Conservation (phyloP, 2,113 vertebrate genomes). For the Prolemur simus region DNA sequence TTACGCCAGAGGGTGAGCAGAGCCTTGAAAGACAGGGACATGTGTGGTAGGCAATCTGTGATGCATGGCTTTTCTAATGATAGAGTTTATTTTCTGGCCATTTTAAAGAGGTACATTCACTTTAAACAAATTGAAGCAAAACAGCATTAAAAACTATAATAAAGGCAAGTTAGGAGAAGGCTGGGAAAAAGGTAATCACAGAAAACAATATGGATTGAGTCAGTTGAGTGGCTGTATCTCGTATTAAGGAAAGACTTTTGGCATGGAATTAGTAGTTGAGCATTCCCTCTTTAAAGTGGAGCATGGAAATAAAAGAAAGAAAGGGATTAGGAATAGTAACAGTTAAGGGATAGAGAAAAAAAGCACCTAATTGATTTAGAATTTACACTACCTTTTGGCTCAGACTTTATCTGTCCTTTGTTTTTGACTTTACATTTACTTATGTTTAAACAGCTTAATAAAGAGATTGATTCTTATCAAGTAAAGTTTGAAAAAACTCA, state of each 20-base stretch:
- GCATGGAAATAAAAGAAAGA: neutral
- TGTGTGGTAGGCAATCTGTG: neutral
- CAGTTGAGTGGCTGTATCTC: neutral
- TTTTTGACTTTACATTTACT: neutral
- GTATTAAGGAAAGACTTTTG: conserved; percentile 44
- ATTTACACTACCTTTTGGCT: neutral
- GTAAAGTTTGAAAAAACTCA: neutral
- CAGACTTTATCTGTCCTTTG: neutral
- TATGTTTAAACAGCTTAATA: conserved; percentile 42
- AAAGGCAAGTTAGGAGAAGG: conserved; percentile 19
- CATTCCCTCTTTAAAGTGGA: conserved; percentile 40
- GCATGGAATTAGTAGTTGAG: conserved; percentile 17
- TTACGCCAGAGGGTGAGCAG: neutral
- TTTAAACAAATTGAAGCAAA: conserved; percentile 46
- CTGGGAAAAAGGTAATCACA: conserved; percentile 28
- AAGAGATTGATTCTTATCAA: conserved; percentile 37
- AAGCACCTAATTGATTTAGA: neutral
- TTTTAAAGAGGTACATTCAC: neutral
- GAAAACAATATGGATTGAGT: neutral
- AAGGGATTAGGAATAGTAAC: neutral
- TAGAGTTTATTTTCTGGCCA: neutral
- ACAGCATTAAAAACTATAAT: neutral
- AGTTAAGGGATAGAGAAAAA: neutral
- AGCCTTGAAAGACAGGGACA: neutral
- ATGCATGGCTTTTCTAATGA: neutral